Evolutionary conservation across 2,113 vertebrate genomes (phyloP), one percentile per base, ranked within the genome.

Genomic region (Arenaria interpres): DNA sequence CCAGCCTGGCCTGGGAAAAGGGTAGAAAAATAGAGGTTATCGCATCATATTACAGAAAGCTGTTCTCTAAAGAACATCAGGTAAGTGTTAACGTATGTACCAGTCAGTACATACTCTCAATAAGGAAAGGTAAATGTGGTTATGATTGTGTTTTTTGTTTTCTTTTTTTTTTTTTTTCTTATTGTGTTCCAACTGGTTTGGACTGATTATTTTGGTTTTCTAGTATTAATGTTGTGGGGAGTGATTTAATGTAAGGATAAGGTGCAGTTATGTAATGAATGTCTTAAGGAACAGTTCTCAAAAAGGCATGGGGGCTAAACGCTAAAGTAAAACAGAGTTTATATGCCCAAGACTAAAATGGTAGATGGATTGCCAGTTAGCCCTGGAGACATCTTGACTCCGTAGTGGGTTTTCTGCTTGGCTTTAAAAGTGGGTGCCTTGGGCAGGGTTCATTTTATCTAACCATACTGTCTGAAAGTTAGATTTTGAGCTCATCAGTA

Each of bases 81-180:
- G 94, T 97, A 97, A 97, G 95, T 97, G 86, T 75, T 95, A 28
- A 75, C 19, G 66, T 92, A 79, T 89, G 86, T 97, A 90, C 80
- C 30, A 48, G 35, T 64, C 7, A 14, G 76, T 94, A 69, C 80
- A 80, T 93, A 85, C 43, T 32, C 43, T 73, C 1, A 1, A 39
- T 83, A 69, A 94, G 84, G 66, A 90, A 91, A 92, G 53, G 60
- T 89, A 79, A 96, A 93, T 82, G 45, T 89, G 20, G 14, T 88
- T 75, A 8, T 57, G 62, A 30, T 84, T 92, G 19, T 18, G 9
- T 30, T 22, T 48, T 77, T 51, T 25, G 9, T 22, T 57, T 48
- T 50, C 8, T 76, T 19, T 32, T 7, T 64, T 41, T 24, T 5
- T 76, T 19, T 32, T 9, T 64, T 45, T 4, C 12, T 69, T 68